Evolutionary conservation across 2,113 vertebrate genomes (phyloP).

Genomic region (Butorides virescens): DNA sequence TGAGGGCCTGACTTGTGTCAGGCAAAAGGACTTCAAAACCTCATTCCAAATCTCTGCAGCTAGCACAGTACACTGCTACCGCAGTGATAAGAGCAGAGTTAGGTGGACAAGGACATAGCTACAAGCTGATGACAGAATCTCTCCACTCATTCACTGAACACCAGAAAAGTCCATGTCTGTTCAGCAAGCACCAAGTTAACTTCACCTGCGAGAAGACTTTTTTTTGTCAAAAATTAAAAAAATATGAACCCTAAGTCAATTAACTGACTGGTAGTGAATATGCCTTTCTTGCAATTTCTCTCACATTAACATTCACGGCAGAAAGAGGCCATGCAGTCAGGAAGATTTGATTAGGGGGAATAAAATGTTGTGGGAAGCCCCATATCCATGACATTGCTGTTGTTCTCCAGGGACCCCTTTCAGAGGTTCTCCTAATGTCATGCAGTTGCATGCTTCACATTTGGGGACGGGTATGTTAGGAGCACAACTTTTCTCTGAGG

Average conservation of each 20-base stretch:
- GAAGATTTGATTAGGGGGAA: not conserved
- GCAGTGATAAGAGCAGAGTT: not conserved
- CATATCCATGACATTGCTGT: not conserved
- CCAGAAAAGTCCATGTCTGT: not conserved
- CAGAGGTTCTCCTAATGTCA: not conserved
- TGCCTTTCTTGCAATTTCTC: not conserved
- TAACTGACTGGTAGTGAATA: not conserved
- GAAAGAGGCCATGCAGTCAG: not conserved
- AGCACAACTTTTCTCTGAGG: not conserved
- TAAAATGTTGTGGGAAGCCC: not conserved
- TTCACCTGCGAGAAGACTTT: not conserved
- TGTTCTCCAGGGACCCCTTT: not conserved
- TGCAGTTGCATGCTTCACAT: not conserved
- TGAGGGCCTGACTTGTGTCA: not conserved
- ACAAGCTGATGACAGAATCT: not conserved
- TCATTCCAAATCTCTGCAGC: not conserved
- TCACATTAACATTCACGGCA: not conserved
- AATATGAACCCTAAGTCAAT: not conserved
- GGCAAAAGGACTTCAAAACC: not conserved
- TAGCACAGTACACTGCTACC: not conserved
- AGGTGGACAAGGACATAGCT: not conserved
- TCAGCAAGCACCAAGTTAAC: not conserved
- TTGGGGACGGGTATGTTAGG: not conserved
- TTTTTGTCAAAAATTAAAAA: not conserved
- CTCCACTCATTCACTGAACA: not conserved